phyloP scores from a whole-genome alignment of 2,888 invertebrate species.

The Masnerella sp. region DNA sequence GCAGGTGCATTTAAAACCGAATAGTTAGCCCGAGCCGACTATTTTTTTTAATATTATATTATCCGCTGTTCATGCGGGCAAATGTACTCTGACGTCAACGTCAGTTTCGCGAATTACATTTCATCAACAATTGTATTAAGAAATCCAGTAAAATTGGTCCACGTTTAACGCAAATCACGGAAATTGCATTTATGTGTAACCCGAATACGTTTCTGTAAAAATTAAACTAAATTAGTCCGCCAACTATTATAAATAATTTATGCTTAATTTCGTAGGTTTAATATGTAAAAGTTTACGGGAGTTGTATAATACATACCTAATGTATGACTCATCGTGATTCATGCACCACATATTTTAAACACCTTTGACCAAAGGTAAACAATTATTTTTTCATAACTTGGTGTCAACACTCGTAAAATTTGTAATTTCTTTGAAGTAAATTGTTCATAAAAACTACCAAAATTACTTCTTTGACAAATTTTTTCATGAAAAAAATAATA shows the following conservation, averaged over 20 bases:
- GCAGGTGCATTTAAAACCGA: no score
- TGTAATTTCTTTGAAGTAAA: no score
- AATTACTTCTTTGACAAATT: no score
- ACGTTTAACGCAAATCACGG: no score
- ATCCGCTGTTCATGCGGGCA: conserved; percentile 19
- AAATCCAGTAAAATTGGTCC: conserved; percentile 5
- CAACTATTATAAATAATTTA: background rate
- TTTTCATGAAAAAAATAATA: no score
- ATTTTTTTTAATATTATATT: conserved; percentile 14
- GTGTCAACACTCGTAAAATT: no score
- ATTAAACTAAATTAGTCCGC: background rate
- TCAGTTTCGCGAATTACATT: conserved; percentile 32
- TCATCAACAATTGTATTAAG: conserved; percentile 31
- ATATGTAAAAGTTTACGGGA: conserved; percentile 11
- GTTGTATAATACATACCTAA: background rate
- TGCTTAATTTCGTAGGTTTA: background rate
- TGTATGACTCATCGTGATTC: conserved; percentile 12
- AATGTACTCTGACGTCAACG: conserved; percentile 16
- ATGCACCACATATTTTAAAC: conserved; percentile 22
- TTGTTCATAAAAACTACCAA: no score
- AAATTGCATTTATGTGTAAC: no score
- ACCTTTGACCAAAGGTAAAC: conserved; percentile 1
- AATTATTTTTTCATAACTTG: conserved; percentile 19
- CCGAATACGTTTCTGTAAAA: no score
- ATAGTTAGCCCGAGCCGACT: conserved; percentile 24